phyloP scores from a whole-genome alignment of 1,140 invertebrate species.

The Diachasmimorpha longicaudata region DNA sequence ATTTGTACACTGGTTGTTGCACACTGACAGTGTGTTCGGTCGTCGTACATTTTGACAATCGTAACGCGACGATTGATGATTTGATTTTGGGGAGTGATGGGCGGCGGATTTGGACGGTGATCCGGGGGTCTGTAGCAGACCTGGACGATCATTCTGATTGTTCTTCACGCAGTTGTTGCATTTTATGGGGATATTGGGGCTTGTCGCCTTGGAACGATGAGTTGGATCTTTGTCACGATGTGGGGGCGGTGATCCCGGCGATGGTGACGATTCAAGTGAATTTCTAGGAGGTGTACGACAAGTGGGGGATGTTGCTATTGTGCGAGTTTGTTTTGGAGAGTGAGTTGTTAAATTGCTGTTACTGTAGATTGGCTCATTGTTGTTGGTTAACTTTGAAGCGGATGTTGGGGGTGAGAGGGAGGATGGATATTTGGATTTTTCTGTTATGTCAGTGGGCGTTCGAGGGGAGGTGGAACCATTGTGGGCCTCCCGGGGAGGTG shows the following conservation, averaged over 20 bases:
- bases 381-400: slow-evolving; percentile 42
- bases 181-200: slow-evolving; percentile 41
- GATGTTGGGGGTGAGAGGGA: slow-evolving; percentile 39
- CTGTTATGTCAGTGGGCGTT: slow-evolving; percentile 40
- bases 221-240: slow-evolving; percentile 42
- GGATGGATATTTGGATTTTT: slow-evolving; percentile 33
- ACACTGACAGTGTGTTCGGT: slow-evolving; percentile 51
- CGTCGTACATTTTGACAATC: slow-evolving; percentile 38
- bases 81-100: slow-evolving; percentile 55
- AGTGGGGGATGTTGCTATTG: slow-evolving; percentile 53
- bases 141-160: slow-evolving; percentile 53
- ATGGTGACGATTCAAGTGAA: slow-evolving; percentile 47
- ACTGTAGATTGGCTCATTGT: slow-evolving; percentile 56
- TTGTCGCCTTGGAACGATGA: slow-evolving; percentile 25
- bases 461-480: slow-evolving; percentile 55
- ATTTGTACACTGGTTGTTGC: slow-evolving; percentile 62
- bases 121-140: slow-evolving; percentile 51
- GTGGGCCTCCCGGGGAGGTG: slow-evolving; percentile 77
- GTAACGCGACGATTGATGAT: slow-evolving; percentile 47
- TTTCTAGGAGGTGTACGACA: slow-evolving; percentile 54
- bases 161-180: slow-evolving; percentile 60
- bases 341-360: slow-evolving; percentile 53
- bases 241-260: slow-evolving; percentile 41
- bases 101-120: slow-evolving; percentile 49
- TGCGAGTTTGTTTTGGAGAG: slow-evolving; percentile 54